A percentile compares a stretch with the other conserved stretches of the same genome.
phyloP scores from a whole-genome alignment of 2,797 vertebrate genomes.

The Falco naumanni region DNA sequence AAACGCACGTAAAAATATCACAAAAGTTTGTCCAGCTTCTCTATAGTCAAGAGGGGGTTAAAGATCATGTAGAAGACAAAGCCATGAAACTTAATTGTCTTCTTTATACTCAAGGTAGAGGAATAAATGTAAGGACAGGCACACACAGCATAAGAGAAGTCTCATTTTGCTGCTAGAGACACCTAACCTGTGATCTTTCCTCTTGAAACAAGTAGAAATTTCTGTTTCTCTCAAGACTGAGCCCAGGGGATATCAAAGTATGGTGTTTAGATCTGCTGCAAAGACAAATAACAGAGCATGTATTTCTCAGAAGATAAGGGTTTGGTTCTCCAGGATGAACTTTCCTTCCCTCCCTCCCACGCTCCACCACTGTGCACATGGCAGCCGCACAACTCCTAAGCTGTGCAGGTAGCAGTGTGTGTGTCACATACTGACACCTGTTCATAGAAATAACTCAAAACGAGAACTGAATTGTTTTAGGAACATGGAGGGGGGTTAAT shows the following conservation, averaged over 20 bases:
- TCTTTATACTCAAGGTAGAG: neutral
- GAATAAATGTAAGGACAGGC: neutral
- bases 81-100: neutral
- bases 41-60: neutral
- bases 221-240: neutral
- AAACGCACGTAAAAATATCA: neutral
- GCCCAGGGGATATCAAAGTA: neutral
- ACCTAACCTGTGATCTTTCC: neutral
- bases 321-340: neutral
- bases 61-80: neutral
- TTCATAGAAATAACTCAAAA: neutral
- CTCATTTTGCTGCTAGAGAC: neutral
- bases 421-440: neutral
- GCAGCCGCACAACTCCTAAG: neutral
- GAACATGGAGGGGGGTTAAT: neutral
- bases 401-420: neutral
- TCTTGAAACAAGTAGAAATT: neutral
- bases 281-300: neutral
- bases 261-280: neutral
- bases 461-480: neutral
- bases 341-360: neutral
- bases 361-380: neutral
- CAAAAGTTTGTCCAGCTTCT: neutral
- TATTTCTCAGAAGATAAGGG: neutral
- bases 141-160: neutral